phyloP scores from a whole-genome alignment of 2,797 vertebrate species.

The Argyrosomus regius region DNA sequence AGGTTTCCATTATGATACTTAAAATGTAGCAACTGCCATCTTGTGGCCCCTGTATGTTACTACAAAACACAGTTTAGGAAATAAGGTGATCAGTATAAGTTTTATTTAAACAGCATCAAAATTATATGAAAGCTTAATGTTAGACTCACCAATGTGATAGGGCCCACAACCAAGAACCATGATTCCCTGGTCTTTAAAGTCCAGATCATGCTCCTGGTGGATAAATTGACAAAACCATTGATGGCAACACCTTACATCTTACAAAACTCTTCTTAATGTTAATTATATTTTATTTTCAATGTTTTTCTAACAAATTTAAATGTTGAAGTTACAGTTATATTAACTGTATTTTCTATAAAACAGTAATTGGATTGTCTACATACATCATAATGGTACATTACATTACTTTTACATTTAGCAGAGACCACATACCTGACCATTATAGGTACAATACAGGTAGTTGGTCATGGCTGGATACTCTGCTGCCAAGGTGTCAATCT shows the following conservation, averaged over 20 bases:
- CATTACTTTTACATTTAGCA: neutral
- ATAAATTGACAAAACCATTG: conserved; percentile 35
- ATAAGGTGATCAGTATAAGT: neutral
- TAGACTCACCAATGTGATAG: conserved; percentile 93
- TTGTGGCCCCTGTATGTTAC: neutral
- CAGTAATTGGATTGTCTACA: neutral
- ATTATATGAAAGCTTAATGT: neutral
- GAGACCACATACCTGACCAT: conserved; percentile 88
- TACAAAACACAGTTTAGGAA: neutral
- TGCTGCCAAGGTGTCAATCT: conserved; percentile 97
- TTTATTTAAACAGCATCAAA: neutral
- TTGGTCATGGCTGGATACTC: conserved; percentile 95
- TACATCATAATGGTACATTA: neutral
- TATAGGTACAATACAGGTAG: conserved; percentile 95
- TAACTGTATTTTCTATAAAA: neutral
- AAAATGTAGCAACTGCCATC: neutral
- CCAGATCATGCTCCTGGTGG: conserved; percentile 93
- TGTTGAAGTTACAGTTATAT: neutral
- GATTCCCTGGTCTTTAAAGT: conserved; percentile 91
- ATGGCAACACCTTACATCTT: too few species aligned
- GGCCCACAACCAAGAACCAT: conserved; percentile 98
- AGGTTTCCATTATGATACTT: neutral
- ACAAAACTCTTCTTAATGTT: neutral
- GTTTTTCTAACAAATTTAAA: neutral
- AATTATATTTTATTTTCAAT: neutral